Evolutionary conservation across 2,797 vertebrate genomes (phyloP), one percentile per base, ranked within the genome.

Genomic region (Myotis vivesi): DNA sequence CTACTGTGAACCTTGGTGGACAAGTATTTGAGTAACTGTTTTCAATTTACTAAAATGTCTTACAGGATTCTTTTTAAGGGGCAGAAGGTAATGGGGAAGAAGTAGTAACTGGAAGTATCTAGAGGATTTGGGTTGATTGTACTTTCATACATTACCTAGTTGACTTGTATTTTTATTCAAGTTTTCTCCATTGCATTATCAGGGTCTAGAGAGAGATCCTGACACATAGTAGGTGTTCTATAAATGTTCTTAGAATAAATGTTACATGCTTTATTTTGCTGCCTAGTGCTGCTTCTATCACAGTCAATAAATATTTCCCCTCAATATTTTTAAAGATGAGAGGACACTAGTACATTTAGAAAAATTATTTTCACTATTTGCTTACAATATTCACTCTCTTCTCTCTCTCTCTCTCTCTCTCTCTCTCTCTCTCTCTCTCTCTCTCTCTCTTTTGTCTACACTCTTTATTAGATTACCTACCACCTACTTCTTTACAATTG

Each of bases 351-450:
- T 30, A 22, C 33, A 12, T 49, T 33, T n/a, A 55, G 82, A 53
- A 95, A 89, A 92, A 59, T 5, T 49, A 41, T 68, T 73, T 92
- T 36, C 23, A 77, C 8, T 19, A 82, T 38, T 93, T 93, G 46
- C 23, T 92, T 91, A 89, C 86, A 94, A 64, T 73, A 77, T 36
- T 90, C 16, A 44, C 23, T 55, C 41, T 79, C 53, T 49, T 62
- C 46, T 46, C 4, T 36, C 12, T 89, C 64, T 77, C 46, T 75
- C 81, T 79, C 44, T 46, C 23, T 62, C 46, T 79, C 57, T 49
- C 46, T 44, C 4, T 36, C 11, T 89, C 64, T 77, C 4, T 36
- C 12, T 89, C 57, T 77, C 46, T 75, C 81, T 79, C 44, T 36
- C 64, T 73, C 4, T 36, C 12, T 89, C 57, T 77, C 46, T 75